A percentile compares a stretch with the other conserved stretches of the same genome.
phyloP scores from a whole-genome alignment of 1,140 invertebrate species.

The Goniozus legneri region DNA sequence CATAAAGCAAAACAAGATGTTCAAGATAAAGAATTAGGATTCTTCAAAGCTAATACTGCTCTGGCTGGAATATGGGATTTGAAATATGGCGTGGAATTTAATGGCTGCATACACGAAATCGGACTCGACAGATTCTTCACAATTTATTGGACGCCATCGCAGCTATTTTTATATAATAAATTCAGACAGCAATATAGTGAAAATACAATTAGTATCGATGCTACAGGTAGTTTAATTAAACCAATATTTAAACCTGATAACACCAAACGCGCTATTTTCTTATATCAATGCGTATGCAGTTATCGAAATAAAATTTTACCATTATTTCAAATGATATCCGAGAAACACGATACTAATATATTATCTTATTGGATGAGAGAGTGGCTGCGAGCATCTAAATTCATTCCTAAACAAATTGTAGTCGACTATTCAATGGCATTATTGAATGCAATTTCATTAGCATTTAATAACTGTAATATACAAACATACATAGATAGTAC shows the following conservation, averaged over 20 bases:
- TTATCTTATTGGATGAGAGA: slow-evolving; percentile 8
- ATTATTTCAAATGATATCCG: slow-evolving; percentile 15
- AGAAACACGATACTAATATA: slow-evolving; percentile 10
- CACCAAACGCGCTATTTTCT: slow-evolving; percentile 4
- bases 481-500: slow-evolving; percentile 6
- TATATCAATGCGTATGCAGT: slow-evolving; percentile 11
- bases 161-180: slow-evolving; percentile 3
- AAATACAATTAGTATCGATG: slow-evolving; percentile 8
- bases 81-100: not conserved
- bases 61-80: not conserved
- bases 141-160: not conserved
- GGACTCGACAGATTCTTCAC: not conserved
- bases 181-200: not conserved
- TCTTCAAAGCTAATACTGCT: too few relatives aligned
- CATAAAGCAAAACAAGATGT: slow-evolving; percentile 5
- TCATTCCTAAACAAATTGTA: slow-evolving; percentile 8
- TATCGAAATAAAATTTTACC: slow-evolving; percentile 15
- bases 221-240: slow-evolving; percentile 7
- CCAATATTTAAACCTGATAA: slow-evolving; percentile 7
- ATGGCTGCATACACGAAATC: slow-evolving; percentile 1
- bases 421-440: slow-evolving; percentile 15
- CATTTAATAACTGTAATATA: slow-evolving; percentile 9
- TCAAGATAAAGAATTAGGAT: slow-evolving; percentile 7
- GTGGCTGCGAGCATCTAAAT: slow-evolving; percentile 3
- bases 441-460: slow-evolving; percentile 9